Evolutionary conservation across 1,140 invertebrate genomes (phyloP), one percentile per base, ranked within the genome.

Genomic region (Drosophila ercepeae): DNA sequence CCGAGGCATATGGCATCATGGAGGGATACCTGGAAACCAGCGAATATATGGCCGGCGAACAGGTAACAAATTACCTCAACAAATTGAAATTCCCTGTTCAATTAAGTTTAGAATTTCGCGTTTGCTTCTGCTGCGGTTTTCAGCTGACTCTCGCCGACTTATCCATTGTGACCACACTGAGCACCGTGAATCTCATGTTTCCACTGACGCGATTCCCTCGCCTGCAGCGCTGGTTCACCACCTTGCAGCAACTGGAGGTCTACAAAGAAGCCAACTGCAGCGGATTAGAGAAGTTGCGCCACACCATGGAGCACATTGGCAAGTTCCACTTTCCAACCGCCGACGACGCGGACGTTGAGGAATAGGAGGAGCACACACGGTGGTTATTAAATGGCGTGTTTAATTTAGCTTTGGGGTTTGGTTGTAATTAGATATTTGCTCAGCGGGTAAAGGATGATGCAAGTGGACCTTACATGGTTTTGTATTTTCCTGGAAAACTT

Each of bases 181-280:
- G 90, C 49, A 91, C 90, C 13, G 90, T 91, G 53, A 72, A 89
- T 83, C 86, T 91, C 74, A 89, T 91, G 76, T 90, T 90, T 91
- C 86, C 82, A 18, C 71, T 90, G 42, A 36, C 53, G 11, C 69
- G 78, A 13, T 91, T 86, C 81, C 90, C 90, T 36, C 73, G 50
- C 14, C 44, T 91, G 44, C 63, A 61, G 16, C 53, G 51, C 34
- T 91, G 90, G 90, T 81, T 89, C 51, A 51, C 70, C 51, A 32
- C 63, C 42, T 89, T 91, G 90, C 76, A 79, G 68, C 60, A 82
- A 53, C 58, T 89, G 73, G 73, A 72, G 25, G 70, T 58, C 45
- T 91, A 90, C 54, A 39, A 65, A 32, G 65, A 36, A 27, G 29
- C 29, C 29, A 91, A 91, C 83, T 49, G 57, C 32, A 44, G 36